Percentiles rank a stretch among this genome's conserved stretches.
phyloP scores from a whole-genome alignment of 2,113 vertebrate genomes.

The Hemiscyllium ocellatum region DNA sequence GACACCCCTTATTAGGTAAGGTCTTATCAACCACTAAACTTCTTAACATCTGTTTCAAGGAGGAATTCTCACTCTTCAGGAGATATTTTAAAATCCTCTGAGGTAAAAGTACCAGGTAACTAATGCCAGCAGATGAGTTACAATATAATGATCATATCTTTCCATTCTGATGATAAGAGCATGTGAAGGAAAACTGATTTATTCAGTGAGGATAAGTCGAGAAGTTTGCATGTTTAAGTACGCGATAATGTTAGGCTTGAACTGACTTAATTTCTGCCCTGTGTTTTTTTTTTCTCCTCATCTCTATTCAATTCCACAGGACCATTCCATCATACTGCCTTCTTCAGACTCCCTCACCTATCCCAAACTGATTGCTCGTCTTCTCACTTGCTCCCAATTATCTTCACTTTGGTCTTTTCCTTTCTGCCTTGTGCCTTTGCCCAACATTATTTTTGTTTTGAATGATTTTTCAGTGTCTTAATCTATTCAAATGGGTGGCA shows the following conservation, averaged over 20 bases:
- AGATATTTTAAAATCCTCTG: not conserved
- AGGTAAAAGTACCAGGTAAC: not conserved
- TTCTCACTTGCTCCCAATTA: not conserved
- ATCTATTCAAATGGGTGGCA: too few relatives aligned
- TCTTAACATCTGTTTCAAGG: not conserved
- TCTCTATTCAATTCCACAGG: too few relatives aligned
- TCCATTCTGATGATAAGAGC: not conserved
- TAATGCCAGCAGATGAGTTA: not conserved
- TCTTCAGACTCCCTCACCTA: not conserved
- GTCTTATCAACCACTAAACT: not conserved
- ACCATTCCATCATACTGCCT: too few relatives aligned
- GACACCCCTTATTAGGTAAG: not conserved
- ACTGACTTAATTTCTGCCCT: not conserved
- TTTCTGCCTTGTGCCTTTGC: not conserved
- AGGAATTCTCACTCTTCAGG: not conserved
- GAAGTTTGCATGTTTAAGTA: not conserved
- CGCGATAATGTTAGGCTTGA: not conserved
- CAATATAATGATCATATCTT: not conserved
- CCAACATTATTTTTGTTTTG: not conserved
- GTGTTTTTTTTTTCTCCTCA: not conserved
- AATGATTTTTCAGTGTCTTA: not conserved
- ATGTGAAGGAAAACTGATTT: not conserved
- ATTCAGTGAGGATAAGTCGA: not conserved
- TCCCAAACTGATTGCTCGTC: not conserved
- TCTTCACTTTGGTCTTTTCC: not conserved